phyloP scores from a whole-genome alignment of 2,888 invertebrate species.

The Nephrotoma guestfalica region DNA sequence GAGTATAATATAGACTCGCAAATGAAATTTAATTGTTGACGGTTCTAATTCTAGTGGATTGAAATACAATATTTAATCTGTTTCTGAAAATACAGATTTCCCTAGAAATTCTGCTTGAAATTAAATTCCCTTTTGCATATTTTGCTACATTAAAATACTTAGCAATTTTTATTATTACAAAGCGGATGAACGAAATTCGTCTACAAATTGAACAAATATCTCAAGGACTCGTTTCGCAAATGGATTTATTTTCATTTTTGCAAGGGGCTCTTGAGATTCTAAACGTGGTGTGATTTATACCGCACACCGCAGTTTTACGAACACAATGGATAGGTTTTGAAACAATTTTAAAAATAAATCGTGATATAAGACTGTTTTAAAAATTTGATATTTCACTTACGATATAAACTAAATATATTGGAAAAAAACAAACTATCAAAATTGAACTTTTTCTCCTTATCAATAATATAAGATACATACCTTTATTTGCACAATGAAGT shows the following conservation, averaged over 20 bases:
- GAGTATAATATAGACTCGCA: background rate
- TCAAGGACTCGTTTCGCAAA: background rate
- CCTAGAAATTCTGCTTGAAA: background rate
- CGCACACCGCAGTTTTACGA: background rate
- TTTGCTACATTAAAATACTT: background rate
- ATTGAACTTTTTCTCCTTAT: too few species aligned
- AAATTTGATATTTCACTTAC: too few species aligned
- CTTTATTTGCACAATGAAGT: too few species aligned
- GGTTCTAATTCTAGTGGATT: background rate
- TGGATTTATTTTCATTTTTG: background rate
- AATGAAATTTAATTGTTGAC: background rate
- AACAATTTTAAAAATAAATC: too few species aligned
- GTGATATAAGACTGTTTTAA: too few species aligned
- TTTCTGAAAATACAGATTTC: too few species aligned
- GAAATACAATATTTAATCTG: background rate
- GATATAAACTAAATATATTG: too few species aligned
- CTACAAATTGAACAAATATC: background rate
- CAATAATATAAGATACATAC: too few species aligned
- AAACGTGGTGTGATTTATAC: background rate
- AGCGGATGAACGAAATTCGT: background rate
- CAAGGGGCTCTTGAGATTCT: background rate
- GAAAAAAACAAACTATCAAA: too few species aligned
- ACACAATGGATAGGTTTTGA: too few species aligned
- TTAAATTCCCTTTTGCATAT: background rate
- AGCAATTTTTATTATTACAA: background rate